These are phyloP conservation scores for Phyllotreta striolata DNA, from an alignment of 2,888 invertebrate genomes.

Conservation along the genomic window DNA sequence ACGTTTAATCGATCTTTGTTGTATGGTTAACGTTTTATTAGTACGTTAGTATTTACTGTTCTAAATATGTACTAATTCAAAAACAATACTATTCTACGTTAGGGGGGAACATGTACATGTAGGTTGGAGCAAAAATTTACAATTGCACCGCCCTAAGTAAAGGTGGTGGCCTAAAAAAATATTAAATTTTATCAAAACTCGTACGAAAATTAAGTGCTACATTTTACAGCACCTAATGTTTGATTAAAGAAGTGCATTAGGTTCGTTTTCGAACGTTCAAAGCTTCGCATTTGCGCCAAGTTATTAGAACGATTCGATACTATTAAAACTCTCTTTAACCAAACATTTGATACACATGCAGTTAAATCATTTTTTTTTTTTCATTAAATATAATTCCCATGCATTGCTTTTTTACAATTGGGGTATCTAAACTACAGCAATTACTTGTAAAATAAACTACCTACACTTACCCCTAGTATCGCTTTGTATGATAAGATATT, in stretches of 20 bases:
- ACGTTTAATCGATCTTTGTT: too few species aligned
- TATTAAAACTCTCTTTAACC: too few species aligned
- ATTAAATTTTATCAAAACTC: constrained; percentile 24
- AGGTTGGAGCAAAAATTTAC: constrained; percentile 24
- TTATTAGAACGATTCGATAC: too few species aligned
- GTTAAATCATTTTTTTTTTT: too few species aligned
- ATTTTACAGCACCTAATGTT: not conserved
- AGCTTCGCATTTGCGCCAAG: too few species aligned
- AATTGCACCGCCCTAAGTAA: constrained; percentile 35
- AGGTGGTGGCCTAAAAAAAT: constrained; percentile 49
- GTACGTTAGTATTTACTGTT: too few species aligned
- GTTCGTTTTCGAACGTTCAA: too few species aligned
- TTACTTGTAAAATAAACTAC: constrained; percentile 3
- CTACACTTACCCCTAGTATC: constrained; percentile 18
- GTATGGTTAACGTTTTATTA: too few species aligned
- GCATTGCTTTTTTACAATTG: constrained; percentile 8
- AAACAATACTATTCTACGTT: constrained; percentile 33
- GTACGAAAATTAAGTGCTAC: constrained; percentile 14
- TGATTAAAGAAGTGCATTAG: too few species aligned
- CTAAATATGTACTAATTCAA: constrained; percentile 17
- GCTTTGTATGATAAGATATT: not conserved
- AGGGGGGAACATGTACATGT: constrained; percentile 34
- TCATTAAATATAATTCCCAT: not conserved
- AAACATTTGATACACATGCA: too few species aligned
- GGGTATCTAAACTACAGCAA: constrained; percentile 1